These are phyloP conservation scores for Nematopogon swammerdamellus DNA, from an alignment of 2,888 invertebrate genomes.

Conservation along the genomic window DNA sequence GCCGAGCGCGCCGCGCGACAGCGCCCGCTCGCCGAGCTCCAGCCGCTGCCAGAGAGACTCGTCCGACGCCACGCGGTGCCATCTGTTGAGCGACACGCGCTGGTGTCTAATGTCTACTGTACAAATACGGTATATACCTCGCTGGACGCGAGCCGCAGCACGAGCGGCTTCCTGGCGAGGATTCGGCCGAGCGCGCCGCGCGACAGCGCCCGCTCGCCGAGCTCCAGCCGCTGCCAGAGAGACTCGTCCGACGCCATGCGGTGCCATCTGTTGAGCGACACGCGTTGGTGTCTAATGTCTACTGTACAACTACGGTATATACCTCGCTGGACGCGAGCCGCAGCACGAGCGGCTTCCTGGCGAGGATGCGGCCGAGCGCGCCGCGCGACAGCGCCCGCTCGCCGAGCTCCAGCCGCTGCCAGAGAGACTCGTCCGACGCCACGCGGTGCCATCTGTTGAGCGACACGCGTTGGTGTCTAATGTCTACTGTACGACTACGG, in stretches of 20 bases:
- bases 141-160: no score
- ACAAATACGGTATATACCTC: no score
- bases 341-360: constrained; percentile 74
- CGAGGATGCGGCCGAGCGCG: constrained; percentile 71
- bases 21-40: constrained; percentile 70
- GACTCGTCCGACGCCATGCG: constrained; percentile 81
- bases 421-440: constrained; percentile 79
- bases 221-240: constrained; percentile 81
- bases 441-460: no score
- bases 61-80: constrained; percentile 76
- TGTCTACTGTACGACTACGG: no score
- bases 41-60: constrained; percentile 84
- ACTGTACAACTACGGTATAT: no score
- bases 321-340: no score
- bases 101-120: no score
- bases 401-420: constrained; percentile 81
- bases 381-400: constrained; percentile 64
- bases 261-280: no score
- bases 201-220: constrained; percentile 66
- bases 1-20: constrained; percentile 68
- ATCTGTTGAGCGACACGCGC: no score
- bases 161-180: no score
- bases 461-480: no score
- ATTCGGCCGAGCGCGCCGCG: constrained; percentile 71
- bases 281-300: no score